These are phyloP conservation scores for Synanthedon andrenaeformis DNA, from an alignment of 2,888 invertebrate species.

Conservation along the genomic window DNA sequence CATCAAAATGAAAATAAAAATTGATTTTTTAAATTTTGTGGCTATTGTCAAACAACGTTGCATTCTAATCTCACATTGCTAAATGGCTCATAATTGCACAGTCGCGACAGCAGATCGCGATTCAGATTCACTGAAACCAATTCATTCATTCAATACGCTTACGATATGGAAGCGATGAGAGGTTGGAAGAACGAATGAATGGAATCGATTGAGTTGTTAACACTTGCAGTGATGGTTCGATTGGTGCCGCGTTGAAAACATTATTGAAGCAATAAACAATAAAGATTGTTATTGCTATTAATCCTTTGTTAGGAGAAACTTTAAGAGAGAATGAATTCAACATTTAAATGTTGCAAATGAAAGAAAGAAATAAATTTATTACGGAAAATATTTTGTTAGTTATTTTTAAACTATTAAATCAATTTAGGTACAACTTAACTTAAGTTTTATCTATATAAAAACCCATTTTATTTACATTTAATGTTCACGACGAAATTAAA, in stretches of 20 bases:
- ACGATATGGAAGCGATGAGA: conserved; percentile 17
- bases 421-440: too few species aligned
- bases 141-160: conserved; percentile 17
- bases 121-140: conserved; percentile 7
- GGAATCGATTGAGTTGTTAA: conserved; percentile 42
- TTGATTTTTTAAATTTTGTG: not conserved
- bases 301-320: not conserved
- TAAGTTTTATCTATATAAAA: too few species aligned
- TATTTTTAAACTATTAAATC: too few species aligned
- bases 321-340: not conserved
- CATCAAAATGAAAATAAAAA: too few species aligned
- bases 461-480: too few species aligned
- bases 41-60: not conserved
- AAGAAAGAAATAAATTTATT: too few species aligned
- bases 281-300: not conserved
- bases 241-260: not conserved
- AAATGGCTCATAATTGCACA: conserved; percentile 8
- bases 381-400: too few species aligned
- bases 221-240: conserved; percentile 17
- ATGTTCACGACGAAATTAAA: too few species aligned
- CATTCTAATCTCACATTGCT: conserved; percentile 4
- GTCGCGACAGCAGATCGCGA: conserved; percentile 4
- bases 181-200: conserved; percentile 29
- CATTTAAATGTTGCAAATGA: not conserved
- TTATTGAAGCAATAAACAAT: conserved; percentile 1